Percentiles rank a stretch among this genome's conserved stretches.
These are phyloP conservation scores for Dolichoris vasculosae DNA, from an alignment of 1,140 invertebrate species.

Conservation along the genomic window DNA sequence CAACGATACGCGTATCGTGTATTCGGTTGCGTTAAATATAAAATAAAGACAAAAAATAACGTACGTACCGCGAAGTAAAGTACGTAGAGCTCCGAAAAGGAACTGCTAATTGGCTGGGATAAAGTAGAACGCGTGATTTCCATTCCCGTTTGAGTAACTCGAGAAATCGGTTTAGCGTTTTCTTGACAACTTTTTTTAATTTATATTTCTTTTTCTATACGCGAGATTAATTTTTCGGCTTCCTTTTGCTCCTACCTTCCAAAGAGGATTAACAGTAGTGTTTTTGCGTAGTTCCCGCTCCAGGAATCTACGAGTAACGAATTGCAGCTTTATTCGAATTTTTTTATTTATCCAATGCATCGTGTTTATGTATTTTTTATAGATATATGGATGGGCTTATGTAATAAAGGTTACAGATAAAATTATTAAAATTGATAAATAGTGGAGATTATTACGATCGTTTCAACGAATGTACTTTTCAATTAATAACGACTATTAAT, in stretches of 20 bases:
- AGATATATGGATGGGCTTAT: background rate
- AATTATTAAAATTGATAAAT: background rate
- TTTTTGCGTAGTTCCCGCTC: background rate
- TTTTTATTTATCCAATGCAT: conserved; percentile 8
- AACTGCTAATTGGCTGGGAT: conserved; percentile 19
- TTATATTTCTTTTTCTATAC: background rate
- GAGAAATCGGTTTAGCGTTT: conserved; percentile 32
- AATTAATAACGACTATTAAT: no score
- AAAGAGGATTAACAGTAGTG: conserved; percentile 32
- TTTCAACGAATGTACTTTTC: background rate
- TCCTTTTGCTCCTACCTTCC: background rate
- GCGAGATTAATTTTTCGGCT: conserved; percentile 22
- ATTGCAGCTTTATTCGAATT: background rate
- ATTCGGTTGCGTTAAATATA: background rate
- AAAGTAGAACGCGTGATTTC: background rate
- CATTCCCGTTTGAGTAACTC: background rate
- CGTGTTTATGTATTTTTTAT: background rate
- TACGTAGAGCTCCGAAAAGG: background rate
- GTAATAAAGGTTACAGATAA: background rate
- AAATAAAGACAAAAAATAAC: background rate
- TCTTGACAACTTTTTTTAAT: background rate
- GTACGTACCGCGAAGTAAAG: background rate
- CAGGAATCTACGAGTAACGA: conserved; percentile 22
- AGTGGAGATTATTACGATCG: background rate
- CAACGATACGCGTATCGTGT: background rate